Conservation (phyloP, 2,113 vertebrate species). For the Edolisoma coerulescens region DNA sequence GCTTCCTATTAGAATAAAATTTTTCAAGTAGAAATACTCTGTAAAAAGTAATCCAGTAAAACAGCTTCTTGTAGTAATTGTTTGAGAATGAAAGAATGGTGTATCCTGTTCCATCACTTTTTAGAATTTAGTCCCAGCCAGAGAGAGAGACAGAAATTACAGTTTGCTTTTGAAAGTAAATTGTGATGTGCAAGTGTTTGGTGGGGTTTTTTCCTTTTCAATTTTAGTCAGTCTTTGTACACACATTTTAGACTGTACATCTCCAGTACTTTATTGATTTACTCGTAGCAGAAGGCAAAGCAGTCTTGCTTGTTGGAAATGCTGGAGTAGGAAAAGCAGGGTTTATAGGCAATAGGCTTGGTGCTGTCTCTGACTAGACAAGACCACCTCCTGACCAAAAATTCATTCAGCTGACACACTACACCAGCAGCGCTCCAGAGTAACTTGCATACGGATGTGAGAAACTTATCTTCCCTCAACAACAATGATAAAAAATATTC, state of each 20-base stretch:
- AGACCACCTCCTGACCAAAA: slow-evolving; percentile 15
- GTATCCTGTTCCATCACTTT: not conserved
- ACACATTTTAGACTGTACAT: slow-evolving; percentile 40
- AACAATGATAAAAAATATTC: not conserved
- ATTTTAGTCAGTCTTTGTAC: slow-evolving; percentile 57
- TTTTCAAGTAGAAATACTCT: not conserved
- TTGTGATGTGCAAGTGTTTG: not conserved
- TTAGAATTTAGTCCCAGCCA: not conserved
- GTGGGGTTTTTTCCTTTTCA: not conserved
- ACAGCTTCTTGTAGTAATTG: not conserved
- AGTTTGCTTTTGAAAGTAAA: not conserved
- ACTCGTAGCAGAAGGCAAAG: slow-evolving; percentile 51
- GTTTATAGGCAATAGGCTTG: slow-evolving; percentile 13
- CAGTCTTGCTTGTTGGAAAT: slow-evolving; percentile 54
- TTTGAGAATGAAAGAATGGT: not conserved
- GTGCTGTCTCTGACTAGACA: slow-evolving; percentile 8
- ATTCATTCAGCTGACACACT: slow-evolving; percentile 56
- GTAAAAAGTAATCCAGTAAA: not conserved
- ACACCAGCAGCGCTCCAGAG: slow-evolving; percentile 50
- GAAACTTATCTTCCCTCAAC: not conserved
- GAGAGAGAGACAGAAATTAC: not conserved
- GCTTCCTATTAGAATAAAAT: not conserved
- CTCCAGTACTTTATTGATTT: slow-evolving; percentile 58
- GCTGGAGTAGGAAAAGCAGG: slow-evolving; percentile 48
- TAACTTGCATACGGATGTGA: not conserved